Percentiles rank a stretch among this genome's conserved stretches.
Evolutionary conservation across 2,797 vertebrate species (phyloP).

Genomic region (Thaleichthys pacificus): DNA sequence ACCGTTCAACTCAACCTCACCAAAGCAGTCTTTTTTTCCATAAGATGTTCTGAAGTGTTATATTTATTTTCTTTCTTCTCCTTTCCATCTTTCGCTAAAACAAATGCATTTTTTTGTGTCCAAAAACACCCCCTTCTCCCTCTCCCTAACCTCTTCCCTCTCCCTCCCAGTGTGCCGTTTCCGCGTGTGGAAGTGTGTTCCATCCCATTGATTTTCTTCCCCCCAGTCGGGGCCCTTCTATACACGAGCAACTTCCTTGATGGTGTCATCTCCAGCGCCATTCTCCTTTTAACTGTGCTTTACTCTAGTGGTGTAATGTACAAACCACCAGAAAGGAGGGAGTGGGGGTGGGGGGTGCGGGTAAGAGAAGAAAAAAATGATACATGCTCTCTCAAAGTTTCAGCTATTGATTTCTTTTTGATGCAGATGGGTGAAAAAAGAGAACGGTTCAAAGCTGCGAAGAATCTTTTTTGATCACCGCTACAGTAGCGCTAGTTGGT

Average conservation of each 20-base stretch:
- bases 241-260: constrained; percentile 64
- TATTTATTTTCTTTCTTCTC: constrained; percentile 28
- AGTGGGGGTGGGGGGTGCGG: background rate
- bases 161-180: constrained; percentile 68
- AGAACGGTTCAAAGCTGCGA: constrained; percentile 67
- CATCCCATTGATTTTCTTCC: constrained; percentile 73
- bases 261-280: constrained; percentile 74
- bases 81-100: constrained; percentile 65
- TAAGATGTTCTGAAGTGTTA: constrained; percentile 69
- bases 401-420: constrained; percentile 78
- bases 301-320: constrained; percentile 70
- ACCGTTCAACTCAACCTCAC: constrained; percentile 77
- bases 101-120: constrained; percentile 69
- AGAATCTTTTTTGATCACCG: constrained; percentile 70
- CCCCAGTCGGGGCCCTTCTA: constrained; percentile 67
- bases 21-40: constrained; percentile 69
- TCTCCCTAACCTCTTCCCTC: constrained; percentile 43
- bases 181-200: constrained; percentile 64
- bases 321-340: constrained; percentile 56
- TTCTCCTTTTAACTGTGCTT: constrained; percentile 73
- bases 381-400: constrained; percentile 71
- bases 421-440: constrained; percentile 64
- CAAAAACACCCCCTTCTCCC: constrained; percentile 52
- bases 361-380: constrained; percentile 58
- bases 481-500: constrained; percentile 56